Base-by-base conservation (phyloP, 2,113 vertebrate species). In the Vanacampus margaritifer region DNA sequence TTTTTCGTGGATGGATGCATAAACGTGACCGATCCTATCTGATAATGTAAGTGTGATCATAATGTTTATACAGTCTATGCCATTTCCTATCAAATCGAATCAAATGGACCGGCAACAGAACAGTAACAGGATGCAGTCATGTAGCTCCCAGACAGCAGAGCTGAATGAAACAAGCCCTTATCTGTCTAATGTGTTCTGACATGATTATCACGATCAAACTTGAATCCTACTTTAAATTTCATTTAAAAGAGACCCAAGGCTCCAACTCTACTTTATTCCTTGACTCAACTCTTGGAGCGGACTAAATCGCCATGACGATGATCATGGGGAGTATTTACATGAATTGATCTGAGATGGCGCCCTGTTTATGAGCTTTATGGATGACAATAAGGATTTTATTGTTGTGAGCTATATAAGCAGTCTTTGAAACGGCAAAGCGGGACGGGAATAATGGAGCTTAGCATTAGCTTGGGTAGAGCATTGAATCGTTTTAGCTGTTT, bases 221-320 rank as follows among this genome's bases (percentile, higher is more conserved):
- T 66, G 63, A 62, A 61, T 68, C 28, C 36, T 21, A 23, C n/a
- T 9, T 14, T 9, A 50, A 48, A 70, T 67, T 35, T n/a, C 45
- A 67, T 71, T 71, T 64, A 5, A n/a, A 35, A 76, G 64, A 73
- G 69, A 23, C 23, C 53, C 35, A 14, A 1, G 61, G 64, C 53
- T 60, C 45, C 12, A 26, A 39, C 24, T 39, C 11, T 7, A n/a
- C 41, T 71, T 17, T 26, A 17, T 17, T 41, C 65, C 26, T 9
- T 24, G 6, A 36, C 46, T 41, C 26, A 56, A 72, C 16, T 72
- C n/a, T 41, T 43, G 13, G 51, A 64, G 41, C 21, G 58, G 9
- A 69, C 51, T 53, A 53, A 53, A 5, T 48, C 23, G 8, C 13
- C 7, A 48, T 32, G 12, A 8, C 7, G 46, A 48, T 54, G 45